Evolutionary conservation across 2,888 invertebrate species (phyloP).

Genomic region (Plebejus argus): DNA sequence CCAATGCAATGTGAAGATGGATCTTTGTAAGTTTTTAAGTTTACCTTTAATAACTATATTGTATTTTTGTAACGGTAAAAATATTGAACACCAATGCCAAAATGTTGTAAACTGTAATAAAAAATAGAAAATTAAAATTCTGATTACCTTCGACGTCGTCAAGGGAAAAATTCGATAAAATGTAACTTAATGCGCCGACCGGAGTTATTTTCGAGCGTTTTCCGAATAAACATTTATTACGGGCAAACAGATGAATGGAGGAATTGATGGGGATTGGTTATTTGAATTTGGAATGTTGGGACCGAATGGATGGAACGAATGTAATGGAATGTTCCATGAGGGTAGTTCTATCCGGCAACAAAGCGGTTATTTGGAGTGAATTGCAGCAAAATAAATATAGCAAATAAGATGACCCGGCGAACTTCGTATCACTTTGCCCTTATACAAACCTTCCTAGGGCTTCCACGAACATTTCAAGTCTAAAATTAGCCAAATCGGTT

Average conservation of each 20-base stretch:
- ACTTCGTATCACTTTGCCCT: too few relatives aligned
- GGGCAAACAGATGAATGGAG: slow-evolving; percentile 4
- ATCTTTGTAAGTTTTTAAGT: too few relatives aligned
- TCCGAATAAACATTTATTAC: slow-evolving; percentile 10
- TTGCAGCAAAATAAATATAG: too few relatives aligned
- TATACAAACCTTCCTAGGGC: too few relatives aligned
- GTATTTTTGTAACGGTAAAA: too few relatives aligned
- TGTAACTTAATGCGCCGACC: background rate
- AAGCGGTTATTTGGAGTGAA: background rate
- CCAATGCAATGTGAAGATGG: too few relatives aligned
- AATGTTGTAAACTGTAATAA: background rate
- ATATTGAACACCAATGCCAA: background rate
- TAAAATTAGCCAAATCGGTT: too few relatives aligned
- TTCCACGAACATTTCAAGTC: too few relatives aligned
- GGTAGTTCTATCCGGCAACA: background rate
- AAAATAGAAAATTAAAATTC: background rate
- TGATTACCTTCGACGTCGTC: background rate
- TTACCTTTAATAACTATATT: too few relatives aligned
- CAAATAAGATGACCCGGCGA: too few relatives aligned
- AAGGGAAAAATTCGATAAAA: background rate
- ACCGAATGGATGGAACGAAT: slow-evolving; percentile 8
- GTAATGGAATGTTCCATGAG: background rate
- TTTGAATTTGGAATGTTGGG: slow-evolving; percentile 29
- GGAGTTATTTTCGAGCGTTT: background rate
- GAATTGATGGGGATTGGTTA: slow-evolving; percentile 23